Conservation (phyloP, 2,113 vertebrate genomes). For the Cyanoramphus novaezelandiae region DNA sequence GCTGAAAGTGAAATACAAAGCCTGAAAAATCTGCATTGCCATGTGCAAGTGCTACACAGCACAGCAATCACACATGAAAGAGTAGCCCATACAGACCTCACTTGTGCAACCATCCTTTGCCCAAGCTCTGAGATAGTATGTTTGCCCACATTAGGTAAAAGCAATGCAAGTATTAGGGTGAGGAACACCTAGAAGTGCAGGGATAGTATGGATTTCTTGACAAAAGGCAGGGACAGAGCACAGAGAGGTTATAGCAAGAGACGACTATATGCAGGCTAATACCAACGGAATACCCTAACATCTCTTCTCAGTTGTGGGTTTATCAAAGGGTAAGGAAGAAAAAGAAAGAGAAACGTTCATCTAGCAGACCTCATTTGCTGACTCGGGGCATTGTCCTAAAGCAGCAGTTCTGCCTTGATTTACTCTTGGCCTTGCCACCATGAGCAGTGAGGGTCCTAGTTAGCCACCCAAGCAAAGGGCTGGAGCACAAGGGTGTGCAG, state of each 20-base stretch:
- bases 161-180: accelerated
- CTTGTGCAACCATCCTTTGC: accelerated
- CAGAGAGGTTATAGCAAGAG: neutral
- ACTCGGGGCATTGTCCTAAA: neutral
- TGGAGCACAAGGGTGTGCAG: accelerated
- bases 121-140: neutral
- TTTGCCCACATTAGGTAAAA: neutral
- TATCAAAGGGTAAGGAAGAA: neutral
- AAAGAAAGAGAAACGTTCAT: neutral
- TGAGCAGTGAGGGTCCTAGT: neutral
- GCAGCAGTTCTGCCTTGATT: neutral
- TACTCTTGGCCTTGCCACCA: neutral
- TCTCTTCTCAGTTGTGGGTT: neutral
- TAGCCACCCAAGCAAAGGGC: neutral
- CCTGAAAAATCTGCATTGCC: neutral
- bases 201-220: neutral
- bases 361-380: neutral
- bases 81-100: neutral
- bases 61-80: neutral
- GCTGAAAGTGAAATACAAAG: neutral
- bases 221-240: neutral
- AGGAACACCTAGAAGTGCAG: neutral
- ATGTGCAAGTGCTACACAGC: neutral
- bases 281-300: neutral
- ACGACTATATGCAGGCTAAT: neutral